Percentiles rank a stretch among this genome's conserved stretches.
These are phyloP conservation scores for Myiotriccus ornatus DNA, from an alignment of 2,797 vertebrate species.

Conservation along the genomic window DNA sequence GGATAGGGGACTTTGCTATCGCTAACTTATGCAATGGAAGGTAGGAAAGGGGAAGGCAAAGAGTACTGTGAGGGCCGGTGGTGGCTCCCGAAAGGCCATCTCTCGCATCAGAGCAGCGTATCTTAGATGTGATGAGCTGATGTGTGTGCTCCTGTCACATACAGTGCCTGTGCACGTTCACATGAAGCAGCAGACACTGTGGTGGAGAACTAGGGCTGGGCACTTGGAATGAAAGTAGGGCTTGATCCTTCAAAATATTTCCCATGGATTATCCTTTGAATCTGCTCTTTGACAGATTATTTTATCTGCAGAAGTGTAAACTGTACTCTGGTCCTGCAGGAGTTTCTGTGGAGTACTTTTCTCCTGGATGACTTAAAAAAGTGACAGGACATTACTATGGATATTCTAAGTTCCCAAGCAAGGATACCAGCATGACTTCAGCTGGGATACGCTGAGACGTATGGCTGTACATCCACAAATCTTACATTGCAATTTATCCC, in stretches of 20 bases:
- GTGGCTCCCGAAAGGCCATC: background rate
- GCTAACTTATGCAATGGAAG: background rate
- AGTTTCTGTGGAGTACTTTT: background rate
- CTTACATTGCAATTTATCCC: background rate
- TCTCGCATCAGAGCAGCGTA: background rate
- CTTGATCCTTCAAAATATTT: background rate
- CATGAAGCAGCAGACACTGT: rapidly evolving
- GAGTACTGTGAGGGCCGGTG: rapidly evolving
- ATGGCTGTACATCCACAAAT: background rate
- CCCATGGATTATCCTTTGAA: background rate
- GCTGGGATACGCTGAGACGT: background rate
- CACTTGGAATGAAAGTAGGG: background rate
- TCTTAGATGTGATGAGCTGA: background rate
- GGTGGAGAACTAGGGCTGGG: background rate
- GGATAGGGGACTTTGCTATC: background rate
- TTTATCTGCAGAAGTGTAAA: background rate
- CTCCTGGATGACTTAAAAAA: background rate
- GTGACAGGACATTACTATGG: background rate
- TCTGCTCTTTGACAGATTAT: background rate
- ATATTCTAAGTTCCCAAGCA: background rate
- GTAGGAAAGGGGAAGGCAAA: background rate
- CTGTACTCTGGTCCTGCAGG: background rate
- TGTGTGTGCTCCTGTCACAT: background rate
- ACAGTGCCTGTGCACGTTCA: background rate
- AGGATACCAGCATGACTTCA: background rate